phyloP scores from a whole-genome alignment of 1,140 invertebrate species.

The Apis dorsata region DNA sequence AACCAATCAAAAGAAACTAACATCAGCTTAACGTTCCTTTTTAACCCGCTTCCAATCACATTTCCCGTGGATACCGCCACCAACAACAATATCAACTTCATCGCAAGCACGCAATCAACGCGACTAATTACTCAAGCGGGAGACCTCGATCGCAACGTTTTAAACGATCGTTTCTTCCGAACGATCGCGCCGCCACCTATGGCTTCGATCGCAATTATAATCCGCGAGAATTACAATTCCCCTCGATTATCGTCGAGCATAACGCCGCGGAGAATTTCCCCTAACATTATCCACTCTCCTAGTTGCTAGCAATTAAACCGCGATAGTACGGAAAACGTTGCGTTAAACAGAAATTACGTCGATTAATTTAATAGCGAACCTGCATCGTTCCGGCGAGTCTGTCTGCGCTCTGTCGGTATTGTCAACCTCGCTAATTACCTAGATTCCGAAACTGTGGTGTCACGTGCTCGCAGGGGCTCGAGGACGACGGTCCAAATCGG shows the following conservation, averaged over 20 bases:
- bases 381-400: conserved; percentile 13
- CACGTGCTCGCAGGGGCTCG: neutral
- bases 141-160: conserved; percentile 27
- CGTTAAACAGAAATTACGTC: conserved; percentile 42
- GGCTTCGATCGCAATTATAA: conserved; percentile 22
- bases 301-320: conserved; percentile 15
- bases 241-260: conserved; percentile 31
- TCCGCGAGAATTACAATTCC: conserved; percentile 24
- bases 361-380: conserved; percentile 42
- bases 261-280: conserved; percentile 34
- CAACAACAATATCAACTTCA: neutral
- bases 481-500: no score
- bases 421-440: conserved; percentile 40
- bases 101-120: neutral
- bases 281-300: conserved; percentile 11
- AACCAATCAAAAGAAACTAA: no score
- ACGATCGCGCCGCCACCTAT: neutral
- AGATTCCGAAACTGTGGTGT: conserved; percentile 14
- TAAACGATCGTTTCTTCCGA: conserved; percentile 27
- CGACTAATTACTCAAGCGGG: conserved; percentile 24
- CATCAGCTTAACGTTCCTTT: neutral
- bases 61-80: neutral
- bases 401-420: conserved; percentile 24
- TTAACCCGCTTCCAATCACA: neutral
- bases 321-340: conserved; percentile 24